Evolutionary conservation across 2,797 vertebrate species (phyloP), one percentile per base, ranked within the genome.

Genomic region (Karalla daura): DNA sequence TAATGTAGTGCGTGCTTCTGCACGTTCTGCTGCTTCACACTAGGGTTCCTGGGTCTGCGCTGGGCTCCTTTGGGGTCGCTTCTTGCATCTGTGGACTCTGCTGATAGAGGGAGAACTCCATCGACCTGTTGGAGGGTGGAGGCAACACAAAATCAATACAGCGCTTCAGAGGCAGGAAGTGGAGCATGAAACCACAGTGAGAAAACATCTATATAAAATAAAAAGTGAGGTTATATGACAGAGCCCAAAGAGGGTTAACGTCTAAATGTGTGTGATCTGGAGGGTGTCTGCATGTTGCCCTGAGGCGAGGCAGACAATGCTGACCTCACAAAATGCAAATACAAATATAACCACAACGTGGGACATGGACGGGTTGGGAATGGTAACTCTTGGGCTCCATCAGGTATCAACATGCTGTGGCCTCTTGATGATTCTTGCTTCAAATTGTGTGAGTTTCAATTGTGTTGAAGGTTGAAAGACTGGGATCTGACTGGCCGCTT

Each of bases 71-170:
- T 70, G 85, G 74, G 66, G 81, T 76, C 45, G 35, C 79, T 24
- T 93, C 91, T 76, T 92, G 90, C 71, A 78, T 84, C 74, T 89
- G 89, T 51, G 88, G 78, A 39, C 85, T 85, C 63, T 93, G 92
- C 83, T 92, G 88, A 65, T 90, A 94, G 30, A 92, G 88, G 43
- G 93, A 92, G 50, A 93, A 89, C 85, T 93, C 92, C 90, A 93
- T 88, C 18, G 91, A 90, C 83, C 92, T 93, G 89, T 13, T 23
- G 56, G 37, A n/a, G n/a, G n/a, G n/a, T n/a, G 30, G 40, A 76
- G 52, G 65, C 4, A 68, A 55, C 24, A 70, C 49, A 49, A 66
- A n/a, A 50, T 82, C 63, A 81, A 78, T 72, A 74, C 12, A 43
- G 63, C 49, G 20, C n/a, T 36, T 6, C 18, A 30, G 40, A 63